These are phyloP conservation scores for Micrastur ruficollis DNA, from an alignment of 2,797 vertebrate species.

Conservation along the genomic window DNA sequence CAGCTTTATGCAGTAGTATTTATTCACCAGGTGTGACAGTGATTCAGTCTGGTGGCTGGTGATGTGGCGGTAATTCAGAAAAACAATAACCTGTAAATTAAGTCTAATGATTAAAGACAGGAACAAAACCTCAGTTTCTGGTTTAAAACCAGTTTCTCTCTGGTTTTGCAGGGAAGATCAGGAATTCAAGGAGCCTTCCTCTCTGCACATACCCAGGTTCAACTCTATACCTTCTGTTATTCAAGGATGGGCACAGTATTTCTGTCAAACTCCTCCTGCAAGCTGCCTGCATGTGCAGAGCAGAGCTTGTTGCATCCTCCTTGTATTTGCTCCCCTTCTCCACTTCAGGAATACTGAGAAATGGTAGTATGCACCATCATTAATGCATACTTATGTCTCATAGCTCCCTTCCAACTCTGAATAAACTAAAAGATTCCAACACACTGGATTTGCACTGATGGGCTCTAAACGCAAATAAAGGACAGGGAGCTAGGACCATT, in stretches of 20 bases:
- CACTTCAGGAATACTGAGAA: background rate
- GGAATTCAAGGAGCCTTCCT: background rate
- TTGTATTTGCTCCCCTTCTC: background rate
- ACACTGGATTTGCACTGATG: background rate
- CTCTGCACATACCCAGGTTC: background rate
- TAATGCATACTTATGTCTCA: background rate
- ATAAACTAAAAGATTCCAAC: background rate
- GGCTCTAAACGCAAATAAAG: background rate
- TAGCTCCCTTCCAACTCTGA: background rate
- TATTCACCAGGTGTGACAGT: background rate
- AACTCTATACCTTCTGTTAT: background rate
- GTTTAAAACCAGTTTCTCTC: background rate
- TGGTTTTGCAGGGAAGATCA: background rate
- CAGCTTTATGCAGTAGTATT: background rate
- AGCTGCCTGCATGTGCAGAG: background rate
- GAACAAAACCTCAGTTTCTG: background rate
- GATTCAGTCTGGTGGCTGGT: background rate
- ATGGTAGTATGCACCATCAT: accelerated
- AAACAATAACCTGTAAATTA: background rate
- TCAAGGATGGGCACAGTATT: background rate
- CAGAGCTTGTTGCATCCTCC: background rate
- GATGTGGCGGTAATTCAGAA: background rate
- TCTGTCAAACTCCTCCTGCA: background rate
- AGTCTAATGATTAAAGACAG: background rate
- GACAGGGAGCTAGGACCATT: background rate